Percentiles rank a stretch among this genome's conserved stretches.
These are phyloP conservation scores for Rhincodon typus DNA, from an alignment of 2,797 vertebrate genomes.

Conservation along the genomic window DNA sequence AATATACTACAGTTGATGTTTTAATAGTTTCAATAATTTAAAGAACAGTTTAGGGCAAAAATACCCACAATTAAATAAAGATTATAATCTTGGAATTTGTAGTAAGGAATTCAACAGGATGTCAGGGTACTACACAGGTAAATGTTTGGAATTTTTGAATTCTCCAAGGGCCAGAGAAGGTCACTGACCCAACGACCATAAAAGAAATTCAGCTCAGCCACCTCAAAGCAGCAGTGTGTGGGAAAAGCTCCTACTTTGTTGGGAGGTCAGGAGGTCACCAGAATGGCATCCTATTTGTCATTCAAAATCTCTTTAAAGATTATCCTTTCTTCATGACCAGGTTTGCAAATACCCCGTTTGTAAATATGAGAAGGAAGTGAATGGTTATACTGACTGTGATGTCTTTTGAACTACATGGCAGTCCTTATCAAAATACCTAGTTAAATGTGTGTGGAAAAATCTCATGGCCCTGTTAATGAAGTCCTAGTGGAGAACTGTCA, in stretches of 20 bases:
- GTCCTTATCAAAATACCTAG: conserved; percentile 36
- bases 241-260: conserved; percentile 37
- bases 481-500: conserved; percentile 17
- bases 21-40: background rate
- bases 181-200: conserved; percentile 32
- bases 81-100: conserved; percentile 9
- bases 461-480: conserved; percentile 36
- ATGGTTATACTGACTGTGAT: conserved; percentile 25
- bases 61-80: background rate
- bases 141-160: conserved; percentile 32
- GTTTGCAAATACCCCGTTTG: conserved; percentile 36
- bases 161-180: conserved; percentile 13
- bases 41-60: background rate
- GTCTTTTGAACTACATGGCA: conserved; percentile 32
- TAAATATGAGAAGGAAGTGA: conserved; percentile 38
- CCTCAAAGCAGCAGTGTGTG: conserved; percentile 37
- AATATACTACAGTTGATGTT: background rate
- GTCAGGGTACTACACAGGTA: conserved; percentile 31
- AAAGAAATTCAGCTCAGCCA: conserved; percentile 33
- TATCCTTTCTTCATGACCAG: conserved; percentile 35
- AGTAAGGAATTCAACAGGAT: conserved; percentile 33
- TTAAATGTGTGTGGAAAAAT: conserved; percentile 32
- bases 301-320: conserved; percentile 38
- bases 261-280: conserved; percentile 29
- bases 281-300: conserved; percentile 38